These are phyloP conservation scores for Venturia canescens DNA, from an alignment of 1,140 invertebrate genomes.

Conservation along the genomic window DNA sequence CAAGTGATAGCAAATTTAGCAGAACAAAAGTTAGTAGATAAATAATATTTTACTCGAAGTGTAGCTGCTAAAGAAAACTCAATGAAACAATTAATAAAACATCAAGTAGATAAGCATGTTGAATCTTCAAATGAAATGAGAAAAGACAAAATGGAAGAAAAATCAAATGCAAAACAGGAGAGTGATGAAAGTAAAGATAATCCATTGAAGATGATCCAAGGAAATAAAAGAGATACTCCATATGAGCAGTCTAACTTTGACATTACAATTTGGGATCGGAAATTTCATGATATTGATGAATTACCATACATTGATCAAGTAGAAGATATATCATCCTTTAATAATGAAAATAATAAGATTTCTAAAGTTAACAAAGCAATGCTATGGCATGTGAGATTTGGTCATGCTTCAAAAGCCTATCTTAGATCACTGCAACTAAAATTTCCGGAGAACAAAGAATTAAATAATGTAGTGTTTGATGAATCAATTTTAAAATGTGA, in stretches of 20 bases:
- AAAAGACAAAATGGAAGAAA: conserved; percentile 9
- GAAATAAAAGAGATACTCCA: conserved; percentile 7
- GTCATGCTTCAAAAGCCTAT: conserved; percentile 52
- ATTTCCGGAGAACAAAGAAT: conserved; percentile 47
- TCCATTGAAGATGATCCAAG: not conserved
- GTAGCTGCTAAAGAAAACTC: not conserved
- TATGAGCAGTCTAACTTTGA: conserved; percentile 52
- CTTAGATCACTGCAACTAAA: conserved; percentile 47
- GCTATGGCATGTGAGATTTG: conserved; percentile 55
- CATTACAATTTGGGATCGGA: conserved; percentile 49
- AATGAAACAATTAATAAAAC: not conserved
- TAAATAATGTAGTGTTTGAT: conserved; percentile 43
- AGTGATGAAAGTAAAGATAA: conserved; percentile 3
- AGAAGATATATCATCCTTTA: not conserved
- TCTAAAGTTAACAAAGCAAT: conserved; percentile 46
- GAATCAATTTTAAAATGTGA: conserved; percentile 46
- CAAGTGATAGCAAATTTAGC: conserved; percentile 24
- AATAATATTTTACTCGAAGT: conserved; percentile 35
- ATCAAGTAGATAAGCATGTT: not conserved
- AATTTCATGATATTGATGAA: conserved; percentile 46
- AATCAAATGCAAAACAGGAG: conserved; percentile 9
- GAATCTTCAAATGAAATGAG: not conserved
- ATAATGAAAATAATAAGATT: conserved; percentile 41
- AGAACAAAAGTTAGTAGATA: not conserved
- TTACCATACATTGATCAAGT: conserved; percentile 15